Conservation (phyloP, 2,797 vertebrate species). For the Lithobates pipiens region DNA sequence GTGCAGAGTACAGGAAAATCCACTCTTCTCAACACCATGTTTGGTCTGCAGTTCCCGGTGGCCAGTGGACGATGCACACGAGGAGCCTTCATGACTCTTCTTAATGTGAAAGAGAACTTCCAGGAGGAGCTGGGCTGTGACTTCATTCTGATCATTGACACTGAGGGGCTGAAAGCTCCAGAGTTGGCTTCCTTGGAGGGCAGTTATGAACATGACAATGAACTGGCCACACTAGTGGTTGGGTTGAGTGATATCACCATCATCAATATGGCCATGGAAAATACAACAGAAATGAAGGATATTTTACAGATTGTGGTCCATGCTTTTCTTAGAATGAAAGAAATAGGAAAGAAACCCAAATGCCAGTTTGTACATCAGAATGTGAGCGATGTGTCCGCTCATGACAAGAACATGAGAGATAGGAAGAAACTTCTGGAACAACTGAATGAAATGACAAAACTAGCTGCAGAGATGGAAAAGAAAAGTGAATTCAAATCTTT, state of each 20-base stretch:
- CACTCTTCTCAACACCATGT: constrained; percentile 57
- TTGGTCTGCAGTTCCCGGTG: constrained; percentile 52
- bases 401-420: constrained; percentile 48
- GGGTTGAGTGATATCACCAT: constrained; percentile 73
- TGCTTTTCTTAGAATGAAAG: constrained; percentile 69
- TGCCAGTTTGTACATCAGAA: constrained; percentile 70
- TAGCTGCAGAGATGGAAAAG: constrained; percentile 65
- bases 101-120: constrained; percentile 13
- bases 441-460: constrained; percentile 61
- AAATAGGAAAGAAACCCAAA: constrained; percentile 65
- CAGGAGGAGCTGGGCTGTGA: constrained; percentile 30
- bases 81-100: constrained; percentile 49
- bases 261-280: constrained; percentile 69
- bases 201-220: constrained; percentile 47
- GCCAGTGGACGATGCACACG: constrained; percentile 52
- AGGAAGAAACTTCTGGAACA: constrained; percentile 35
- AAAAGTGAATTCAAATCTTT: constrained; percentile 64
- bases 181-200: constrained; percentile 28
- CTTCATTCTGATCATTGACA: constrained; percentile 42
- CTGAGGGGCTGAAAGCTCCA: constrained; percentile 38
- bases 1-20: constrained; percentile 51
- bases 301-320: constrained; percentile 68
- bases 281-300: constrained; percentile 66
- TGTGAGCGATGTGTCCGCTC: background rate
- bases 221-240: constrained; percentile 66